These are phyloP conservation scores for Augochlora pura DNA, from an alignment of 1,140 invertebrate genomes.

Conservation along the genomic window DNA sequence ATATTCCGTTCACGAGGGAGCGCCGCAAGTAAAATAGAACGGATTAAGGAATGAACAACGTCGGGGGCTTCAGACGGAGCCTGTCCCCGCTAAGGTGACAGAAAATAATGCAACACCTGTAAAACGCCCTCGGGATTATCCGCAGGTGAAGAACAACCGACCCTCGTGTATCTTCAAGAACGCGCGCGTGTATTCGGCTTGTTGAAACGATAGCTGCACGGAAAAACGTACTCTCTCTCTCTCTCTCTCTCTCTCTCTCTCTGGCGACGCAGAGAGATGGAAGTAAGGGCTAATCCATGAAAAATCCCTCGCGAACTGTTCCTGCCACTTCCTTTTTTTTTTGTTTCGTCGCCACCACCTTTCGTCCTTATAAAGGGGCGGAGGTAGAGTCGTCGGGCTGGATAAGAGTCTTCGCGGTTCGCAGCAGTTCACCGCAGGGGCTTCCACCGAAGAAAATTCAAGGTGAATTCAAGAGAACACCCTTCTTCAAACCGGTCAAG, in stretches of 20 bases:
- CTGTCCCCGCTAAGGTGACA: not conserved
- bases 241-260: too few relatives aligned
- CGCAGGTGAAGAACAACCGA: conserved; percentile 24
- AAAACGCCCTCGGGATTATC: conserved; percentile 40
- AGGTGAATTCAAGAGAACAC: too few relatives aligned
- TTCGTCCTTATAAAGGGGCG: too few relatives aligned
- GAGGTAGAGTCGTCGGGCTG: not conserved
- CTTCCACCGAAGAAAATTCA: too few relatives aligned
- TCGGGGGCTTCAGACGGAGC: too few relatives aligned
- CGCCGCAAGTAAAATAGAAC: not conserved
- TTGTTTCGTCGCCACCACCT: not conserved
- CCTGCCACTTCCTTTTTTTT: not conserved
- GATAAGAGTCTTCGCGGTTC: too few relatives aligned
- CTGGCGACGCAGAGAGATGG: not conserved
- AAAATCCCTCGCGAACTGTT: conserved; percentile 36
- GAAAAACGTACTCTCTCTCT: conserved; percentile 13
- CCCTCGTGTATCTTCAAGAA: not conserved
- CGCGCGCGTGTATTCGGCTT: conserved; percentile 21
- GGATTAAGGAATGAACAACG: conserved; percentile 5
- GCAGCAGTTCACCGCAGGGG: too few relatives aligned
- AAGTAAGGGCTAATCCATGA: conserved; percentile 40
- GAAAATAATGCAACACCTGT: conserved; percentile 46
- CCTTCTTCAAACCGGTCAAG: too few relatives aligned
- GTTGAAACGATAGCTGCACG: conserved; percentile 23
- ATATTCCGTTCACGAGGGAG: not conserved